Evolutionary conservation across 2,797 vertebrate species (phyloP).

Genomic region (Podarcis siculus): DNA sequence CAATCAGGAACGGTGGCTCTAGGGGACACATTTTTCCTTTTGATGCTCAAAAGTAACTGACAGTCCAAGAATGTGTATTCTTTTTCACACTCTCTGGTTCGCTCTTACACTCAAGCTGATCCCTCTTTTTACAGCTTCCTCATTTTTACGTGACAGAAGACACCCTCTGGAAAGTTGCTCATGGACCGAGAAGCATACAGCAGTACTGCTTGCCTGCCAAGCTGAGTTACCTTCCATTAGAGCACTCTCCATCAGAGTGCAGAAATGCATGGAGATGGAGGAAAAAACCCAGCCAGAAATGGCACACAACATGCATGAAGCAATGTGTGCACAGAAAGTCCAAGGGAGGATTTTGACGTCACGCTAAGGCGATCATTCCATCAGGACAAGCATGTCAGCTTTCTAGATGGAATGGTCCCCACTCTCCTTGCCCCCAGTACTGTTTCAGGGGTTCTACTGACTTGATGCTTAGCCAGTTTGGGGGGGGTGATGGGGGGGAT

Average conservation of each 20-base stretch:
- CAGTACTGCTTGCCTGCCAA: conserved; percentile 2
- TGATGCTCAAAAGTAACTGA: conserved; percentile 32
- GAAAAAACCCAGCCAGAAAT: neutral
- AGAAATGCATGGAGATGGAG: neutral
- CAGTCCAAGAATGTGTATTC: conserved; percentile 37
- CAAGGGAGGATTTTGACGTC: too few species aligned
- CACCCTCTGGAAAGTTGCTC: conserved; percentile 46
- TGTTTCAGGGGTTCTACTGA: too few species aligned
- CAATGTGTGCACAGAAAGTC: neutral
- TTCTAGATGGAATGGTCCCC: neutral
- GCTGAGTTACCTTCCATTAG: conserved; percentile 9
- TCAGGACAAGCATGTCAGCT: neutral
- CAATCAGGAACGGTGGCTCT: conserved; percentile 28
- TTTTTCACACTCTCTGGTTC: conserved; percentile 34
- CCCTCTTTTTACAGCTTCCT: conserved; percentile 38
- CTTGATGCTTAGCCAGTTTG: too few species aligned
- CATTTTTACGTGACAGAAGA: conserved; percentile 44
- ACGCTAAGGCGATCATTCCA: neutral
- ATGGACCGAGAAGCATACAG: conserved; percentile 16
- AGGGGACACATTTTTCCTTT: conserved; percentile 48
- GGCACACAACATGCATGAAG: neutral
- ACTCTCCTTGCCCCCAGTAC: too few species aligned
- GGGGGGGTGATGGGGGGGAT: too few species aligned
- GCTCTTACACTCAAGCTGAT: conserved; percentile 24
- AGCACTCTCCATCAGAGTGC: neutral